These are phyloP conservation scores for Drosophila nr. medialis DNA, from an alignment of 2,888 invertebrate species.

Conservation along the genomic window DNA sequence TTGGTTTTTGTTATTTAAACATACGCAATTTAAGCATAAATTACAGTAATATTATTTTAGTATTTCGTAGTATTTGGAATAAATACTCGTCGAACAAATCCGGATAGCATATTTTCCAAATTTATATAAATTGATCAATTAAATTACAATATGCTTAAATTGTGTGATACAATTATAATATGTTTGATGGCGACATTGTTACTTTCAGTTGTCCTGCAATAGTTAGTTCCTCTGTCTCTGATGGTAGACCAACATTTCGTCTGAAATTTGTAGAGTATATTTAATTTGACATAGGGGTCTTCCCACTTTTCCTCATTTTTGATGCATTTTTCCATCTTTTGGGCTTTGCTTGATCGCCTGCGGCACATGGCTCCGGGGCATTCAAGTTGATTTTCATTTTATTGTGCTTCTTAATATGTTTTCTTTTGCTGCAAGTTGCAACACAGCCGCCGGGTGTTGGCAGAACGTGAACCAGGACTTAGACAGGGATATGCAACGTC, in stretches of 20 bases:
- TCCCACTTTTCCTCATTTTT: background rate
- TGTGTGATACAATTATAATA: background rate
- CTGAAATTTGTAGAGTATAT: conserved; percentile 6
- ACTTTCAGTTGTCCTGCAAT: background rate
- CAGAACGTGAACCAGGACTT: conserved; percentile 55
- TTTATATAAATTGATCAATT: background rate
- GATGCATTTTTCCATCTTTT: conserved; percentile 7
- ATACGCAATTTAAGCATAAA: no score
- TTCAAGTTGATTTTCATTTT: conserved; percentile 64
- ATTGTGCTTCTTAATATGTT: conserved; percentile 68
- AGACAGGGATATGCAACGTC: conserved; percentile 67
- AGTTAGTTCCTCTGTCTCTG: background rate
- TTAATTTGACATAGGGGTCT: background rate
- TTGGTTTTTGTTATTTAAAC: no score
- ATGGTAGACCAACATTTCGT: background rate
- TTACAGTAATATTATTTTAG: no score
- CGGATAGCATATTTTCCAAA: background rate
- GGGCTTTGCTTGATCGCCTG: conserved; percentile 14
- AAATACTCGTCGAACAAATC: background rate
- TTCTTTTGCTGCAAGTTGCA: conserved; percentile 41
- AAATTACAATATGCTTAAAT: background rate
- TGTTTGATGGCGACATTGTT: background rate
- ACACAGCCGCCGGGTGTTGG: conserved; percentile 3
- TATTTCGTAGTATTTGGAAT: background rate
- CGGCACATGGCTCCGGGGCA: conserved; percentile 20